Conservation (phyloP, 2,888 invertebrate genomes). For the Chloromyia formosa region DNA sequence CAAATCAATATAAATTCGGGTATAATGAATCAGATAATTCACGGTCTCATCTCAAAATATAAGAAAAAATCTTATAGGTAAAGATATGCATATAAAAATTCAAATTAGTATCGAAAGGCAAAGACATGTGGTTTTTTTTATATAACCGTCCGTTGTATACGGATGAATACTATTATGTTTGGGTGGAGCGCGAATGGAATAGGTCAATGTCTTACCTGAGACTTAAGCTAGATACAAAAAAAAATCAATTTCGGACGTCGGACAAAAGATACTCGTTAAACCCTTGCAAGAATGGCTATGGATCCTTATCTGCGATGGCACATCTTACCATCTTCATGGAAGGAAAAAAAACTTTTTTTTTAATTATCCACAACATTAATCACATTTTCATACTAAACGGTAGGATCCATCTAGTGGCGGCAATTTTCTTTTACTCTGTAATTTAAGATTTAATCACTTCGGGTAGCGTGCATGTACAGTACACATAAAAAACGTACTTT, state of each 20-base stretch:
- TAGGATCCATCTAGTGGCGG: background rate
- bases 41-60: too few species aligned
- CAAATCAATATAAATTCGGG: too few species aligned
- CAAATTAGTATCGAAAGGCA: conserved; percentile 3
- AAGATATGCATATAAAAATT: too few species aligned
- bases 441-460: background rate
- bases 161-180: background rate
- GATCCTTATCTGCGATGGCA: too few species aligned
- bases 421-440: background rate
- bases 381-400: background rate
- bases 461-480: background rate
- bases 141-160: background rate
- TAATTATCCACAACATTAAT: background rate
- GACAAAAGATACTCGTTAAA: background rate
- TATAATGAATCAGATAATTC: too few species aligned
- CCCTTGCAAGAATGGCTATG: background rate
- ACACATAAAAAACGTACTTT: too few species aligned
- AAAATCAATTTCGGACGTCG: background rate
- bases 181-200: background rate
- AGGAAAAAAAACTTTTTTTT: background rate
- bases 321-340: too few species aligned
- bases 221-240: background rate
- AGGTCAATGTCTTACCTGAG: background rate
- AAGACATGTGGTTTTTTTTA: background rate
- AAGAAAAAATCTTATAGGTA: too few species aligned